A percentile compares a stretch with the other conserved stretches of the same genome.
Evolutionary conservation across 30 jellyfish, hydroid and myxozoan genomes (phyloP).

Genomic region (Catostylus mosaicus): DNA sequence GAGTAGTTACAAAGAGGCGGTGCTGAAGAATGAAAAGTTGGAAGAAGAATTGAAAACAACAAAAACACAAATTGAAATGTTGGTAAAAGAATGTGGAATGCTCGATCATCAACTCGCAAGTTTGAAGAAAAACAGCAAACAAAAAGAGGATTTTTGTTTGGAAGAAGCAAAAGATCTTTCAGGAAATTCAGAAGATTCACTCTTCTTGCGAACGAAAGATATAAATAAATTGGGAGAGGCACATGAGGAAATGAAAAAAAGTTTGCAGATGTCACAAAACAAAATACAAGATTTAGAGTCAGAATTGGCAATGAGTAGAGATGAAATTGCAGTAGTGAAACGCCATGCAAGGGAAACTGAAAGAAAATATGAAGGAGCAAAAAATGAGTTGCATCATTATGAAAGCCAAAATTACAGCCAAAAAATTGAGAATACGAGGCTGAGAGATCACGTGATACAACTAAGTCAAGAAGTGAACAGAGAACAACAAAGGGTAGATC

Average conservation of each 20-base stretch:
- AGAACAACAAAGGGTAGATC: slow-evolving; percentile 60
- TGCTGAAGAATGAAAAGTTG: slow-evolving; percentile 21
- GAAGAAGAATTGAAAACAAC: slow-evolving; percentile 70
- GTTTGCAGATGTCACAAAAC: slow-evolving; percentile 28
- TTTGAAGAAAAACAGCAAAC: slow-evolving; percentile 14
- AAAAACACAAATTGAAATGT: slow-evolving; percentile 58
- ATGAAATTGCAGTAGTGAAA: slow-evolving; percentile 10
- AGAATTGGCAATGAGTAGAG: slow-evolving; percentile 25
- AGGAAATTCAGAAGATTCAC: slow-evolving; percentile 11
- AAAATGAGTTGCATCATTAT: slow-evolving; percentile 49
- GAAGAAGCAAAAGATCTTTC: slow-evolving; percentile 2
- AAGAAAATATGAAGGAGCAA: slow-evolving; percentile 30
- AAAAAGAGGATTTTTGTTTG: background rate
- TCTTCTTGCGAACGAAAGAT: slow-evolving; percentile 61
- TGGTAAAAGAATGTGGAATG: slow-evolving; percentile 68
- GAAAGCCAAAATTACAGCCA: slow-evolving; percentile 54
- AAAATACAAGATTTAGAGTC: slow-evolving; percentile 45
- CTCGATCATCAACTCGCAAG: slow-evolving; percentile 68
- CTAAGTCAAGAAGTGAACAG: slow-evolving; percentile 69
- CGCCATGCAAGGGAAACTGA: slow-evolving; percentile 49
- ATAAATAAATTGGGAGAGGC: slow-evolving; percentile 47
- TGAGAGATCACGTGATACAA: slow-evolving; percentile 65
- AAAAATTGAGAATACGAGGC: slow-evolving; percentile 49
- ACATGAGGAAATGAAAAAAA: slow-evolving; percentile 48
- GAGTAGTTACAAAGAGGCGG: slow-evolving; percentile 37